Base-by-base conservation (phyloP, 2,113 vertebrate species). In the Pithys albifrons region DNA sequence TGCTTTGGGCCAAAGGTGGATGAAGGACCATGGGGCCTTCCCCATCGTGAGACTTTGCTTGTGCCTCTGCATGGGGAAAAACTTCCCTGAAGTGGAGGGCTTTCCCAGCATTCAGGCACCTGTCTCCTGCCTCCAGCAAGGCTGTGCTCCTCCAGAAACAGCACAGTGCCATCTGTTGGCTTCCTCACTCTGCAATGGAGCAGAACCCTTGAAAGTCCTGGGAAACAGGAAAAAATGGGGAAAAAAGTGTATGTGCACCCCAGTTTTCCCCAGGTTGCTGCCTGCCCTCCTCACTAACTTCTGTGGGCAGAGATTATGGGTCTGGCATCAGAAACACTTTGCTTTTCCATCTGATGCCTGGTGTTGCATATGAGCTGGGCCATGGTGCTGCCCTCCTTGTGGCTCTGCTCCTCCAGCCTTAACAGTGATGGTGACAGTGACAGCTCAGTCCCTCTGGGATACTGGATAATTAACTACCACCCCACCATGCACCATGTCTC, bases 81-180 rank as follows among this genome's bases (percentile, higher is more conserved):
- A 78, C 43, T 61, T 75, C 29, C n/a, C 66, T 7, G 7, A 33
- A 51, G 46, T 3, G 8, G 15, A 3, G 27, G 2, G n/a, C 27
- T 93, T 77, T 57, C 14, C 57, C 93, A 92, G 57, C 46, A 27
- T 19, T 89, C 4, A 1, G 61, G 75, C 57, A 70, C 81, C 74
- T 10, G 2, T 15, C 17, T 4, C 65, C 22, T 59, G 82, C 73
- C 51, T 70, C 43, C n/a, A 35, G 64, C 4, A 55, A 71, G 58
- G 80, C 62, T 46, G 15, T 57, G 37, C 75, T 95, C 77, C 74
- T 96, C 81, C 94, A 92, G 92, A 96, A 97, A 97, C 94, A 85
- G 86, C 85, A 96, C 90, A 95, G 97, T 94, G 88, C 97, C 96
- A 97, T 97, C 97, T 96, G 85, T 97, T 94, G 97, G 96, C 64